A percentile compares a stretch with the other conserved stretches of the same genome.
Conservation (phyloP, 1,140 invertebrate genomes). For the Sarcophaga peregrina region DNA sequence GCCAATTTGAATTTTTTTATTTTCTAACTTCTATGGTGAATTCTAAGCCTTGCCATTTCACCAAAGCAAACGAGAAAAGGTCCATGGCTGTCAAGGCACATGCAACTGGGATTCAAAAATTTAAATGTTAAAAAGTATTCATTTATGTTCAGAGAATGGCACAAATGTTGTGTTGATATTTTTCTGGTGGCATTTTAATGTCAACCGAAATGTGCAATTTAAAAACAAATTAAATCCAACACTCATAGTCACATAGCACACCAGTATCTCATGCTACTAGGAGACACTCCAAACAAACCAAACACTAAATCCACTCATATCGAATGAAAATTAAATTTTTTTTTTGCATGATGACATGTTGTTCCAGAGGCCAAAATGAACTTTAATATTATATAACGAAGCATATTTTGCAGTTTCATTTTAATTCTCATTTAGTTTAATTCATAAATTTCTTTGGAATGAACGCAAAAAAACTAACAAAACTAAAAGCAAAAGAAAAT, state of each 20-base stretch:
- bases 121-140: conserved; percentile 3
- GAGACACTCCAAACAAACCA: background rate
- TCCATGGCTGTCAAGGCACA: background rate
- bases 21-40: conserved; percentile 45
- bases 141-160: conserved; percentile 48
- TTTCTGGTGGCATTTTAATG: conserved; percentile 62
- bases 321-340: background rate
- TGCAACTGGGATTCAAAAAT: background rate
- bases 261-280: no score
- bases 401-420: no score
- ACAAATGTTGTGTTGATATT: conserved; percentile 64
- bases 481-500: no score
- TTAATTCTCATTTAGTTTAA: no score
- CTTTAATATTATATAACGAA: no score
- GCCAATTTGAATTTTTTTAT: conserved; percentile 45
- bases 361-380: background rate
- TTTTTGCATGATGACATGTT: background rate
- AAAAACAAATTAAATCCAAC: conserved; percentile 55
- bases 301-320: background rate
- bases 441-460: no score
- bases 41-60: background rate
- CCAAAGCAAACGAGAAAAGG: background rate
- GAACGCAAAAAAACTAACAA: no score
- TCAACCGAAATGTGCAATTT: conserved; percentile 59
- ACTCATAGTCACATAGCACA: no score